Base-by-base conservation (phyloP, 2,888 invertebrate species). In the Ormyrus nitidulus region DNA sequence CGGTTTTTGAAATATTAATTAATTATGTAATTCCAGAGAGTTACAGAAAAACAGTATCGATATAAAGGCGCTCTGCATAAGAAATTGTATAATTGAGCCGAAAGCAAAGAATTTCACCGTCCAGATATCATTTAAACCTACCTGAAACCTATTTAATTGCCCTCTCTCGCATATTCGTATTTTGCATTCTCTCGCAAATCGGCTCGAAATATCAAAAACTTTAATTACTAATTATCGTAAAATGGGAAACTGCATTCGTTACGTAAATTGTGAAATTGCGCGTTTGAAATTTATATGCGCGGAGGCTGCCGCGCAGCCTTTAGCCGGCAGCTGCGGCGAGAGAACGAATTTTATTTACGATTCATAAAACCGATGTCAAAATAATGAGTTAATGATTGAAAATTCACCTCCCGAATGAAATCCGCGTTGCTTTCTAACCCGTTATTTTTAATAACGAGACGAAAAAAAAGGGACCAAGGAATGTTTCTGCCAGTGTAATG, bases 341-440 rank as follows among this genome's bases (percentile, higher is more conserved):
- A 51, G 66, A 72, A 66, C 58, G 56, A 72, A 72, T 72, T 78
- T 66, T 68, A 78, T 78, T 78, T 72, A 78, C 46, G 77, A 34
- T 44, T 64, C 77, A 66, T 78, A 78, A 78, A 78, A 72, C 59
- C 66, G 19, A 72, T 54, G 72, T 66, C 72, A 59, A 72, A 78
- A 78, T 78, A 78, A 78, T 77, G 65, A 77, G 71, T 66, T 77
- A 77, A 77, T 48, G 72, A 78, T 65, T 72, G 72, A 72, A 72
- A 78, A 66, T 66, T 56, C 54, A 58, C 64, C 51, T 62, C 46
- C 58, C 58, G 70, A 64, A 77, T 71, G 64, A 53, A 54, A 68
- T 72, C 66, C 34, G 59, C 59, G 51, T 78, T 72, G 58, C 72
- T 72, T 78, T 78, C 66, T 66, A 66, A 78, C 77, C 34, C 66